These are phyloP conservation scores for Colius striatus DNA, from an alignment of 2,113 vertebrate species.

Conservation along the genomic window DNA sequence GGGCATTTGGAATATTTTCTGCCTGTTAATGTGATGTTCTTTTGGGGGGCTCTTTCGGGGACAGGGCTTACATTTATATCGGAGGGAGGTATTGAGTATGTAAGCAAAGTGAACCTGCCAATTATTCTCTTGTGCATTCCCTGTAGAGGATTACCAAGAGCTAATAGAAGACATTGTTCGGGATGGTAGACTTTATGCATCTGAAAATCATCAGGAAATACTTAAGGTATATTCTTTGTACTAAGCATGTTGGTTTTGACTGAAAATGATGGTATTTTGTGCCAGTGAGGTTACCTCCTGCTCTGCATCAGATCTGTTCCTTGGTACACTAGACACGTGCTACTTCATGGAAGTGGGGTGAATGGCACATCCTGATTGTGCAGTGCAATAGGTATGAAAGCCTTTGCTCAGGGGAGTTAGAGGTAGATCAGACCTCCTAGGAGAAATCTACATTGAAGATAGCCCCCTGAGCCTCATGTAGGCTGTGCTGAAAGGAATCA, in stretches of 20 bases:
- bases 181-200: conserved; percentile 95
- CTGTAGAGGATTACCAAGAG: conserved; percentile 96
- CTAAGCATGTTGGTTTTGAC: background rate
- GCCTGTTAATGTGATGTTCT: background rate
- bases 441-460: background rate
- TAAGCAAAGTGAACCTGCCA: background rate
- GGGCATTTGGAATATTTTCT: background rate
- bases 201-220: conserved; percentile 99
- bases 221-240: conserved; percentile 83
- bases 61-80: background rate
- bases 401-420: background rate
- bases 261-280: background rate
- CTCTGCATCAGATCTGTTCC: background rate
- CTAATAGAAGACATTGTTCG: conserved; percentile 98
- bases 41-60: background rate
- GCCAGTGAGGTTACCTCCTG: background rate
- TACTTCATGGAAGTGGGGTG: background rate
- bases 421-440: background rate
- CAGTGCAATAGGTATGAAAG: background rate
- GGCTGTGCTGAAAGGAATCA: background rate
- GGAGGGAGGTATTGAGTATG: background rate
- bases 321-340: background rate
- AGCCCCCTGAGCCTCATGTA: background rate
- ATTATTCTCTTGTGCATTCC: conserved; percentile 46
- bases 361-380: background rate